Conservation (phyloP, 2,797 vertebrate genomes). For the Urophycis tenuis region DNA sequence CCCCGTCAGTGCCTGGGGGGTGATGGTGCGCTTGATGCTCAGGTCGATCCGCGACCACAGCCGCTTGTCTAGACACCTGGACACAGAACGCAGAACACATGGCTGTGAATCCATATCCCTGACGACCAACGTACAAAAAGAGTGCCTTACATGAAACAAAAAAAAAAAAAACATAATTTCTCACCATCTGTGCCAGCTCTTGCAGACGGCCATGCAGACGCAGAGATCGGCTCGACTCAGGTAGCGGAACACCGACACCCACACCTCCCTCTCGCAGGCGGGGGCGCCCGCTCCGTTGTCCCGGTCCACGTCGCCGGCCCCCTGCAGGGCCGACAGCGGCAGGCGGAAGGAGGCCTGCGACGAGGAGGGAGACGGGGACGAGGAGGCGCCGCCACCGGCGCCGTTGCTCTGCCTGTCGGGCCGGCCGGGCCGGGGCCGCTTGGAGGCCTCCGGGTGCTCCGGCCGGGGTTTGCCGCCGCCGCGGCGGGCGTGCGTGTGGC, state of each 20-base stretch:
- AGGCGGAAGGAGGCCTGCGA: slow-evolving; percentile 49
- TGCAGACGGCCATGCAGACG: slow-evolving; percentile 98
- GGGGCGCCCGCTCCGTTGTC: slow-evolving; percentile 73
- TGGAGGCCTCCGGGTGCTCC: slow-evolving; percentile 28
- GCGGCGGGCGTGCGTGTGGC: slow-evolving; percentile 30
- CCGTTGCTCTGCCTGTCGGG: slow-evolving; percentile 62
- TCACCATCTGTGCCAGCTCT: slow-evolving; percentile 99
- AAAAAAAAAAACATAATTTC: slow-evolving; percentile 35
- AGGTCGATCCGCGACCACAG: slow-evolving; percentile 93
- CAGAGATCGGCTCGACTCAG: slow-evolving; percentile 90
- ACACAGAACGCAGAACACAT: not conserved
- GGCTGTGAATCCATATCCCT: too few species aligned
- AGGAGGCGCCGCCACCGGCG: slow-evolving; percentile 47
- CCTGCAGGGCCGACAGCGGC: slow-evolving; percentile 69
- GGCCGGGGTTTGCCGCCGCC: not conserved
- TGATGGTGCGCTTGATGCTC: slow-evolving; percentile 89
- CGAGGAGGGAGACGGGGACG: slow-evolving; percentile 31
- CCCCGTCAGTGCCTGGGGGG: slow-evolving; percentile 89
- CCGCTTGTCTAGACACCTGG: slow-evolving; percentile 95
- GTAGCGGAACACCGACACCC: slow-evolving; percentile 97
- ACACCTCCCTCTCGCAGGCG: slow-evolving; percentile 91
- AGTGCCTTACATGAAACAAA: too few species aligned
- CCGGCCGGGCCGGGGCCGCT: slow-evolving; percentile 49
- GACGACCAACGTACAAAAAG: not conserved
- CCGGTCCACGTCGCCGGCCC: slow-evolving; percentile 70